phyloP scores from a whole-genome alignment of 2,113 vertebrate genomes.

The Spea bombifrons region DNA sequence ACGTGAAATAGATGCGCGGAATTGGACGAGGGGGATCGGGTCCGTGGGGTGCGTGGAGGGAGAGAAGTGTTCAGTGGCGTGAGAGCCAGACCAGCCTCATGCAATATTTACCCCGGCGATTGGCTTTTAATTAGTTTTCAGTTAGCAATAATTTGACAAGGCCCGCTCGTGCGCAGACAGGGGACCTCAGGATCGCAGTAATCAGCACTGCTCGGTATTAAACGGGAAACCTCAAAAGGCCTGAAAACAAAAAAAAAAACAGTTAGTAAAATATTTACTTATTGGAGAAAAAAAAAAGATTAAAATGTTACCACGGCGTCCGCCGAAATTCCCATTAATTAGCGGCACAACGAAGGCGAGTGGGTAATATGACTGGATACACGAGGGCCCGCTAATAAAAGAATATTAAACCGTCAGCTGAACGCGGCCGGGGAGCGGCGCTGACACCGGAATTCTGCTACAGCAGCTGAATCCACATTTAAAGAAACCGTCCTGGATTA shows the following conservation, averaged over 20 bases:
- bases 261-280: constrained; percentile 22
- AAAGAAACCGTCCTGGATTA: no score
- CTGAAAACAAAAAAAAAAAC: constrained; percentile 23
- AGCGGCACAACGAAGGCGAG: no score
- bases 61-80: constrained; percentile 45
- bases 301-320: not conserved
- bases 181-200: constrained; percentile 10
- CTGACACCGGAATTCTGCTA: no score
- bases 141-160: constrained; percentile 50
- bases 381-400: no score
- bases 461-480: no score
- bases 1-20: constrained; percentile 45
- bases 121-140: constrained; percentile 55
- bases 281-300: not conserved
- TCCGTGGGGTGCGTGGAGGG: constrained; percentile 41
- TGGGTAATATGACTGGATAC: no score
- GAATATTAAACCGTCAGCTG: no score
- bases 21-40: constrained; percentile 29
- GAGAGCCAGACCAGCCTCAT: constrained; percentile 31
- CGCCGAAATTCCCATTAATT: not conserved
- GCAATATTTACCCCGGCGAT: constrained; percentile 46
- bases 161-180: constrained; percentile 45
- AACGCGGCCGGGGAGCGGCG: no score
- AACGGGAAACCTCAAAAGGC: constrained; percentile 14
- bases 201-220: constrained; percentile 18